Conservation (phyloP, 2,113 vertebrate genomes). For the Eleginops maclovinus region DNA sequence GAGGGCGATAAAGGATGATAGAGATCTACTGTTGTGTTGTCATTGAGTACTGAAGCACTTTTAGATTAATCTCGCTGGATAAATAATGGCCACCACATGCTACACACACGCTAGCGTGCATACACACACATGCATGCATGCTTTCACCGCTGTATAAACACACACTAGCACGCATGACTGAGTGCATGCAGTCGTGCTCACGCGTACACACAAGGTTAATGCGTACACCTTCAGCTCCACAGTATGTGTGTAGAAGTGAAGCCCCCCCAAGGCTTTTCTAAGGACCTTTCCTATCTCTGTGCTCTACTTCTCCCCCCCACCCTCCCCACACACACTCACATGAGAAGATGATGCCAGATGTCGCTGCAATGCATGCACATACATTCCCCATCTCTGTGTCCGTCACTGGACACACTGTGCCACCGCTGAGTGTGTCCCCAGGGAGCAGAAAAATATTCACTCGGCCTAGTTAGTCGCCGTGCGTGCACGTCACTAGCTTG, state of each 20-base stretch:
- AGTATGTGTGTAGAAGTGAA: slow-evolving; percentile 23
- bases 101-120: not conserved
- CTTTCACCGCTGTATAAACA: slow-evolving; percentile 41
- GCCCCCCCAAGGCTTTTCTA: slow-evolving; percentile 9
- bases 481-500: not conserved
- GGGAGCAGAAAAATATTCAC: slow-evolving; percentile 34
- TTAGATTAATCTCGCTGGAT: slow-evolving; percentile 49
- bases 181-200: not conserved
- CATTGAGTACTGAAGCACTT: slow-evolving; percentile 1
- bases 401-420: slow-evolving; percentile 58
- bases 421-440: slow-evolving; percentile 60
- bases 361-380: slow-evolving; percentile 33
- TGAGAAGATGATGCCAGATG: slow-evolving; percentile 53
- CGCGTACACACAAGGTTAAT: slow-evolving; percentile 28
- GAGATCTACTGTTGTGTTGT: slow-evolving; percentile 21
- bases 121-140: slow-evolving; percentile 28
- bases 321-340: slow-evolving; percentile 7
- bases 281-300: slow-evolving; percentile 21
- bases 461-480: slow-evolving; percentile 61
- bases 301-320: slow-evolving; percentile 4
- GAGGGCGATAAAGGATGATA: slow-evolving; percentile 29
- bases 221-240: slow-evolving; percentile 11
- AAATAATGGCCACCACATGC: slow-evolving; percentile 27
- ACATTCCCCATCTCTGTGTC: slow-evolving; percentile 28
- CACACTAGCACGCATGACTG: slow-evolving; percentile 37